Base-by-base conservation (phyloP, 2,888 invertebrate genomes). In the Chirona hameri region DNA sequence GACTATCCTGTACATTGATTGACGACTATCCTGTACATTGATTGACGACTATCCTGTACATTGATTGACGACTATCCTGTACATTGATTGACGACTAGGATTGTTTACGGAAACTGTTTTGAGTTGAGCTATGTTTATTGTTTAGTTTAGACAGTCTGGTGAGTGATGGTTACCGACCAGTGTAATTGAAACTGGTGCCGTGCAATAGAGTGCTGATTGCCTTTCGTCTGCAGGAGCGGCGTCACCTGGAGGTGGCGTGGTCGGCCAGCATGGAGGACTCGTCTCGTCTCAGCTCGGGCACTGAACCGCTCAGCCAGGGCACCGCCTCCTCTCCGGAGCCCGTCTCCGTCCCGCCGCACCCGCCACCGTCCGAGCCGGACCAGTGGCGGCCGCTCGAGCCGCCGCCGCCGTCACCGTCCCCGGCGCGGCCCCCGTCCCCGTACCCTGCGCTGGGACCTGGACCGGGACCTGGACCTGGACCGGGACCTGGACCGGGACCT, bases 211-310 rank as follows among this genome's bases (percentile, higher is more conserved):
- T 39, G 39, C 10, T n/a, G n/a, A n/a, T n/a, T n/a, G n/a, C n/a
- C n/a, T 1, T 52, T 12, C 52, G 52, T 52, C 18, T 12, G 15
- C 72, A 85, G 86, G 81, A 86, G 52, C 31, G 55, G 31, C 60
- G 81, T 7, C 60, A 31, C 29, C 29, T 24, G 82, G 52, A 55
- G 82, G 12, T 48, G 82, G 79, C 21, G 29, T 31, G 55, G 31
- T 15, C 18, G 52, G 55, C 10, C 52, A 48, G 31, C 76, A 31
- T 46, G 60, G 60, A 65, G 60, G 80, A 76, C 18, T 9, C 46
- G 46, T 76, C 76, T 0, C 76, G 46, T 15, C 76, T 76, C 27
- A 76, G 55, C 57, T 79, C 29, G 21, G n/a, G 21, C 31, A 57
- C n/a, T n/a, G 76, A 79, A 48, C 24, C 81, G n/a, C 9, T 57